Conservation (phyloP, 2,113 vertebrate genomes). For the Pogonocichla stellata region DNA sequence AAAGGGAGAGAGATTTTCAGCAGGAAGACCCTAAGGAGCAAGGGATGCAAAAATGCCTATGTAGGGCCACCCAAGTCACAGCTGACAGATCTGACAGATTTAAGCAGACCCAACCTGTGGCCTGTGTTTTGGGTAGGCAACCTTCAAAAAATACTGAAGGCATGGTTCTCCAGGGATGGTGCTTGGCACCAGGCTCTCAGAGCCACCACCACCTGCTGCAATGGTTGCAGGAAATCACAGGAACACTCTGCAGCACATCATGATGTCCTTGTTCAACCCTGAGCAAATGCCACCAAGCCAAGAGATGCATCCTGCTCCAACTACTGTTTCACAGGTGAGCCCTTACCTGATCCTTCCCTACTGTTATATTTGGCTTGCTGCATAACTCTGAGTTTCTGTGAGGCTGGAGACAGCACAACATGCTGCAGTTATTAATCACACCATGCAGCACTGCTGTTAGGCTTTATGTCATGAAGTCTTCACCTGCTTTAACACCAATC, state of each 20-base stretch:
- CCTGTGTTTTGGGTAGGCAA: background rate
- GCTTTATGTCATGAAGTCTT: background rate
- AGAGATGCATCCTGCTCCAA: background rate
- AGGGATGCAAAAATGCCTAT: background rate
- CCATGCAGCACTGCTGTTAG: background rate
- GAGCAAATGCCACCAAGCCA: background rate
- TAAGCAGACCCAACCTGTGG: background rate
- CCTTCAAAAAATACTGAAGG: background rate
- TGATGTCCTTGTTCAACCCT: rapidly evolving
- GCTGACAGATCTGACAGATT: background rate
- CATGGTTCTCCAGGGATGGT: background rate
- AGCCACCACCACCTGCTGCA: background rate
- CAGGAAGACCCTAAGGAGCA: background rate
- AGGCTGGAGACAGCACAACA: background rate
- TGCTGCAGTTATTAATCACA: background rate
- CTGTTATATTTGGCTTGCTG: background rate
- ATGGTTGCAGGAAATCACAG: background rate
- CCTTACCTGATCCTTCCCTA: background rate
- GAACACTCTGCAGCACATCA: background rate
- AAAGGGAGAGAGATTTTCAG: background rate
- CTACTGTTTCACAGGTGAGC: background rate
- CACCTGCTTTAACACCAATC: background rate
- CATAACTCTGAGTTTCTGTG: background rate
- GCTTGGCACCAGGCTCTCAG: background rate
- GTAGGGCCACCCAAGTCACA: rapidly evolving